A percentile compares a stretch with the other conserved stretches of the same genome.
Evolutionary conservation across 2,888 invertebrate species (phyloP).

Genomic region (Tipula confusa): DNA sequence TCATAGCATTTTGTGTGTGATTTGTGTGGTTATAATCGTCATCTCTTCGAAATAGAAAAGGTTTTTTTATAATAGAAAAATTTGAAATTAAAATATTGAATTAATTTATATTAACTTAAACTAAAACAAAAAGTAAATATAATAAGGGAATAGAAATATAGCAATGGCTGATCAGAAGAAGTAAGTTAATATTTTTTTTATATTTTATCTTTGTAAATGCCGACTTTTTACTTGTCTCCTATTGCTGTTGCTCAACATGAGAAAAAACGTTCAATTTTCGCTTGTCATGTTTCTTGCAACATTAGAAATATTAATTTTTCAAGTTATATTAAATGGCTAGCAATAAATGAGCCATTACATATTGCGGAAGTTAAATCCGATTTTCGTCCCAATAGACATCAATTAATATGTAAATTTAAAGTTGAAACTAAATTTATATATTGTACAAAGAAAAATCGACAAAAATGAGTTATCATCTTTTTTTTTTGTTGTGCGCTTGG

Average conservation of each 20-base stretch:
- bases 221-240: constrained; percentile 32
- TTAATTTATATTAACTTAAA: not conserved
- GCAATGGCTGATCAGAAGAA: constrained; percentile 48
- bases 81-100: not conserved
- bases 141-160: not conserved
- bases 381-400: too few relatives aligned
- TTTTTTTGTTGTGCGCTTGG: not conserved
- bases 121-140: not conserved
- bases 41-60: not conserved
- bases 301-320: not conserved
- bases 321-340: not conserved
- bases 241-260: constrained; percentile 33
- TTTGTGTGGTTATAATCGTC: constrained; percentile 20
- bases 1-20: constrained; percentile 27
- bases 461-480: not conserved
- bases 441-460: not conserved
- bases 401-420: not conserved
- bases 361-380: not conserved
- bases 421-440: not conserved
- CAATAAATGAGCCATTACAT: not conserved
- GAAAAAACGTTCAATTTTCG: constrained; percentile 32
- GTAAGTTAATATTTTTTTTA: constrained; percentile 44
- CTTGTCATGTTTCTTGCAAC: constrained; percentile 36
- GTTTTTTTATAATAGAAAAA: not conserved
- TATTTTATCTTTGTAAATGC: constrained; percentile 28